These are phyloP conservation scores for Beroe forskalii DNA, from an alignment of 37 sponge, comb jelly and placozoan genomes.

Conservation along the genomic window DNA sequence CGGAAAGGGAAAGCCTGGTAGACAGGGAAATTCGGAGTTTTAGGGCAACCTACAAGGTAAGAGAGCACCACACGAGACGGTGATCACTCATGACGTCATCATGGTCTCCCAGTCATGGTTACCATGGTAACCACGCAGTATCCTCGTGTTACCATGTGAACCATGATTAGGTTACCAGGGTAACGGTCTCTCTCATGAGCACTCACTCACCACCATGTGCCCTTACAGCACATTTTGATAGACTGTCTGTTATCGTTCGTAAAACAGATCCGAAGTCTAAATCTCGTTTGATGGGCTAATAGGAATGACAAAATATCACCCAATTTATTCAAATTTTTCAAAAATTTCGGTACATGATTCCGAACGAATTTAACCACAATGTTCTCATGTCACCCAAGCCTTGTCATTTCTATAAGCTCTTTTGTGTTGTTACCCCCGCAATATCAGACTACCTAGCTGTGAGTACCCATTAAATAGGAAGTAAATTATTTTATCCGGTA, in stretches of 20 bases:
- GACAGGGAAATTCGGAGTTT: conserved; percentile 81
- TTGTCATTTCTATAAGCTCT: not conserved
- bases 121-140: conserved; percentile 8
- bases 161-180: not conserved
- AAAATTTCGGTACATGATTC: too few species aligned
- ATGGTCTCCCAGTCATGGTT: not conserved
- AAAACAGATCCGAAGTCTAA: conserved; percentile 29
- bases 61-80: not conserved
- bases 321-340: too few species aligned
- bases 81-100: too few species aligned
- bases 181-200: not conserved
- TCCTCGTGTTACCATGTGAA: not conserved
- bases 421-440: not conserved
- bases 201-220: not conserved
- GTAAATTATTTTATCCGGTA: too few species aligned
- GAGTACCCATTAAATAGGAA: not conserved
- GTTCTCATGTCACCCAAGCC: too few species aligned
- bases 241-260: not conserved
- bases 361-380: too few species aligned
- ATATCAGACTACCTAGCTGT: not conserved
- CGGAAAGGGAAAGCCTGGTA: conserved; percentile 78
- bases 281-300: conserved; percentile 12
- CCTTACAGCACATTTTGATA: not conserved
- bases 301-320: conserved; percentile 48
- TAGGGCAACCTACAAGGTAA: conserved; percentile 66